Evolutionary conservation across 2,888 invertebrate genomes (phyloP), one percentile per base, ranked within the genome.

Genomic region (Entomobrya multifasciata): DNA sequence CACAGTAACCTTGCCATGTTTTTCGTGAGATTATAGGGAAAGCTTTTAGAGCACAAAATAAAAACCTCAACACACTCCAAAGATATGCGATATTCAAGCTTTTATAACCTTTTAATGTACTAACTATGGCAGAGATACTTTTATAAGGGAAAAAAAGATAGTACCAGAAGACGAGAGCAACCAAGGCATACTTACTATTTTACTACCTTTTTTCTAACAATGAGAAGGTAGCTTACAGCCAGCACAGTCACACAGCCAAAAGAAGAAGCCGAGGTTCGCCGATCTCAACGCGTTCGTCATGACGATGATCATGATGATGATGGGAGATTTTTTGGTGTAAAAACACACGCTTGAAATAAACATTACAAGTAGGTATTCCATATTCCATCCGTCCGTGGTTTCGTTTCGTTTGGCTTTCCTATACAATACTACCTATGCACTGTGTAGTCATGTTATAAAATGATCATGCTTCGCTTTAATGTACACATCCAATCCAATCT

Each of bases 1-100:
- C 86, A 74, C 36, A 49, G 60, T 78, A 79, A 85, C 86, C 86
- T 86, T 86, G 80, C 74, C 86, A 72, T 86, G 86, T 86, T 86
- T 36, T 36, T 6, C 36, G 55, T 11, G 36, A 47, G 22, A 74
- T 36, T 55, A 36, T 36, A 74, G 27, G 60, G 25, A 44, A 77
- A 52, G 60, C n/a, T n/a, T n/a, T n/a, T n/a, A 62, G 41, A n/a
- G 20, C 20, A 27, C n/a, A 49, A 17, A 25, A 67, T 15, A 15
- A 67, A 30, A 44, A 72, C 22, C 22, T 41, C 47, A 44, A 20
- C 13, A 52, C n/a, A n/a, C n/a, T n/a, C n/a, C n/a, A n/a, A n/a
- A n/a, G n/a, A n/a, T n/a, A 76, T 22, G 70, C 3, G 36, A 36
- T 36, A 36, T 8, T 20, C 11, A 20, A 20, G 44, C 15, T 49